Conservation (phyloP, 2,888 invertebrate genomes). For the Iphiclides podalirius region DNA sequence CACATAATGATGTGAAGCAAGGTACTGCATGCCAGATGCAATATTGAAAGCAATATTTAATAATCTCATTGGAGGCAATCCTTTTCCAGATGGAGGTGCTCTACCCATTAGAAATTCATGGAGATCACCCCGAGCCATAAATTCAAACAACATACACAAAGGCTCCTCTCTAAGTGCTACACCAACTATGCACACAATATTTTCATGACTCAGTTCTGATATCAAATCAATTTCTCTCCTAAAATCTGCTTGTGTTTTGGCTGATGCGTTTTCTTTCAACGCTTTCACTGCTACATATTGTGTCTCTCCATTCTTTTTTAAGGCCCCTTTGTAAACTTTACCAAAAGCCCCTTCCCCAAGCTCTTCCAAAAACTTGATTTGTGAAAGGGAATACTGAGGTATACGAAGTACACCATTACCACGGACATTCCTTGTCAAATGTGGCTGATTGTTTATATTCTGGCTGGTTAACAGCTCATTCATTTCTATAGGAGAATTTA, state of each 20-base stretch:
- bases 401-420: constrained; percentile 82
- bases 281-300: constrained; percentile 96
- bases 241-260: constrained; percentile 95
- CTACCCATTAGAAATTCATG: constrained; percentile 96
- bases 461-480: constrained; percentile 85
- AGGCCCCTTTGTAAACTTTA: constrained; percentile 97
- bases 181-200: constrained; percentile 96
- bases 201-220: constrained; percentile 95
- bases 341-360: constrained; percentile 98
- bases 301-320: constrained; percentile 84
- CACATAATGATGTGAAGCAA: constrained; percentile 95
- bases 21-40: constrained; percentile 89
- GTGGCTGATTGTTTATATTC: constrained; percentile 67
- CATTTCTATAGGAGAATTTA: constrained; percentile 91
- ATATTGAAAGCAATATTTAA: constrained; percentile 95
- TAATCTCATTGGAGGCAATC: constrained; percentile 91
- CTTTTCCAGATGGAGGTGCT: constrained; percentile 91
- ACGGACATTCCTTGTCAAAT: constrained; percentile 66
- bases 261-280: constrained; percentile 93
- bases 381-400: constrained; percentile 91
- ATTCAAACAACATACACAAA: constrained; percentile 97
- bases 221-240: constrained; percentile 96
- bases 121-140: constrained; percentile 97
- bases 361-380: constrained; percentile 93
- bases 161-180: constrained; percentile 94